Evolutionary conservation across 2,797 vertebrate species (phyloP), one percentile per base, ranked within the genome.

Genomic region (Cygnus olor): DNA sequence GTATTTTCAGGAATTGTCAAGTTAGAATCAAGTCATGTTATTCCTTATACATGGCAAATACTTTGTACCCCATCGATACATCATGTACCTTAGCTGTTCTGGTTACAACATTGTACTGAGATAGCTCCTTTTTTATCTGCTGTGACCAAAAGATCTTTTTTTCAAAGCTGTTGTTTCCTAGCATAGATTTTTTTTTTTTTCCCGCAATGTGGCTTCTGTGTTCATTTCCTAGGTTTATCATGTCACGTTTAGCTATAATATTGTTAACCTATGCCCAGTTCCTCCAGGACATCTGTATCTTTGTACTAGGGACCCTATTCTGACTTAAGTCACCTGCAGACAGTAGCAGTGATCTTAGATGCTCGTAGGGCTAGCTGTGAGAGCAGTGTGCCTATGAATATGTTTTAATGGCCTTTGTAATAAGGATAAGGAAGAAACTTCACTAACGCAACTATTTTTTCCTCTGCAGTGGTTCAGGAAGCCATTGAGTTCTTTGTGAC

Each of bases 401-500:
- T 70, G 22, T 92, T 84, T 81, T 45, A 54, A 32, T 54, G 56
- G 40, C 47, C 9, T 80, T 44, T 34, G 44, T 68, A 27, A 32
- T 73, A 49, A 58, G n/a, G 81, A 17, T 10, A 49, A 68, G 66
- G 32, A 40, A 88, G n/a, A 19, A 32, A 32, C 54, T 44, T 25
- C 30, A 42, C 44, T 96, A 56, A 96, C 2, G 0, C 11, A 93
- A 5, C 88, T 74, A 42, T 61, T 87, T 24, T 78, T 68, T 83
- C 92, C 60, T 82, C 73, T 69, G 51, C 95, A 99, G 99, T 99
- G 96, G 99, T 99, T n/a, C 99, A 99, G 97, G 99, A 99, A 97
- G 98, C 99, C 7, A 99, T 99, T 89, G 99, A 99, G 96, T 99
- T 99, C 97, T 99, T 99, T 81, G 99, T 99, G 96, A 98, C 98